Base-by-base conservation (phyloP, 2,888 invertebrate species). In the Mythimna vitellina region DNA sequence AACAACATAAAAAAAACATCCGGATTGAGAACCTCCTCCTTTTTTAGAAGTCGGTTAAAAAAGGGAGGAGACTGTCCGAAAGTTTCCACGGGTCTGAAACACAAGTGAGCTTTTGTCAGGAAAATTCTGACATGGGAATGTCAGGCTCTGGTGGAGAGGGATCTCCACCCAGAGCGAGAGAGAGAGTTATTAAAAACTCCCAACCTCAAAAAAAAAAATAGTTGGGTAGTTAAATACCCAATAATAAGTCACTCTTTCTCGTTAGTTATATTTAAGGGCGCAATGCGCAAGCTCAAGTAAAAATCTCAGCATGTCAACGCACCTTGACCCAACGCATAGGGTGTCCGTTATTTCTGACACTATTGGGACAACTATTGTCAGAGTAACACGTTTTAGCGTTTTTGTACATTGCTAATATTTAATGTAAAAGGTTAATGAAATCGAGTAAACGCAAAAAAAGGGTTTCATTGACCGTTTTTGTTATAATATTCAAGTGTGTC, bases 301-400 rank as follows among this genome's bases (percentile, higher is more conserved):
- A 51, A 65, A 29, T 17, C 9, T 1, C 0, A 38, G 17, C 1
- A 35, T 20, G 12, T 53, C 51, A 35, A n/a, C 17, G 42, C 22
- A 65, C 83, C 83, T 81, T 83, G 82, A 81, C 79, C 79, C 25
- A 58, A 54, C 65, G 53, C 64, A 69, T 61, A 65, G 70, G 57
- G 69, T 69, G 68, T 64, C 77, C 73, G 63, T 64, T 75, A 71
- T 54, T 63, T 65, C 49, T 72, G 61, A 67, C 78, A 65, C 17
- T 66, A 63, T 74, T 79, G 54, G 65, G 64, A 61, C 66, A 78
- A 63, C 67, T 70, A 78, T 80, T 73, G 56, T 78, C 56, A 60
- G 3, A 68, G 54, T 10, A 53, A 71, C 68, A 77, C 80, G 77
- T 70, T 73, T 22, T 29, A 32, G 20, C 42, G 35, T 74, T 77